Conservation (phyloP, 2,888 invertebrate genomes). For the Acanthoscelides obtectus region DNA sequence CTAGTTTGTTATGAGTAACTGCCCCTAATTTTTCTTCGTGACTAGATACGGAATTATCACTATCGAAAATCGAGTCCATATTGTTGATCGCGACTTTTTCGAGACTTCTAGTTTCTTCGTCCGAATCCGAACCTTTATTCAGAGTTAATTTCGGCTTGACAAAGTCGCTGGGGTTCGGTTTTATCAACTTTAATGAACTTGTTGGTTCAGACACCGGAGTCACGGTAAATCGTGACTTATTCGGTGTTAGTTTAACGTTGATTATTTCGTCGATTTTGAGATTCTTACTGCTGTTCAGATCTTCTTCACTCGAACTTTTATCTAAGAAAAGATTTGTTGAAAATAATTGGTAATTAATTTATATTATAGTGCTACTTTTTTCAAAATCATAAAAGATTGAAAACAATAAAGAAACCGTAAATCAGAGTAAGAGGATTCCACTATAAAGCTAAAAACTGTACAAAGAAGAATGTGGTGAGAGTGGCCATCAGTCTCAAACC, state of each 20-base stretch:
- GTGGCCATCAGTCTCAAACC: no score
- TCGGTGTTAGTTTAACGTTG: conserved; percentile 33
- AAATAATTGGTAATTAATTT: not conserved
- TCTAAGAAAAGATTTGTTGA: conserved; percentile 41
- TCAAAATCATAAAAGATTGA: no score
- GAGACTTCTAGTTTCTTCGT: conserved; percentile 49
- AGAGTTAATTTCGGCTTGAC: conserved; percentile 56
- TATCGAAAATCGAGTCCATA: conserved; percentile 24
- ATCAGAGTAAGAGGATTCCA: no score
- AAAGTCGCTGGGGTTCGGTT: conserved; percentile 57
- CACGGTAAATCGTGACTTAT: conserved; percentile 37
- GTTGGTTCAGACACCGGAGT: conserved; percentile 33
- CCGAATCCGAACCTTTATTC: conserved; percentile 48
- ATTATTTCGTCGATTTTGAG: conserved; percentile 33
- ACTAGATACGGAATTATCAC: conserved; percentile 25
- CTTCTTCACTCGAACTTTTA: conserved; percentile 39
- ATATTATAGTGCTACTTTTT: no score
- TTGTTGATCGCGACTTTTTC: conserved; percentile 33
- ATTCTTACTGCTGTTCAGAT: conserved; percentile 29
- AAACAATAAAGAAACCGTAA: no score
- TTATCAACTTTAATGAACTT: conserved; percentile 47
- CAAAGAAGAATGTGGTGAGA: no score
- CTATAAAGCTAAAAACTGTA: no score
- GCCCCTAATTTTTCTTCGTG: conserved; percentile 24
- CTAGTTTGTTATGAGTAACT: conserved; percentile 27